Evolutionary conservation across 2,888 invertebrate species (phyloP).

Genomic region (Xestia ashworthii): DNA sequence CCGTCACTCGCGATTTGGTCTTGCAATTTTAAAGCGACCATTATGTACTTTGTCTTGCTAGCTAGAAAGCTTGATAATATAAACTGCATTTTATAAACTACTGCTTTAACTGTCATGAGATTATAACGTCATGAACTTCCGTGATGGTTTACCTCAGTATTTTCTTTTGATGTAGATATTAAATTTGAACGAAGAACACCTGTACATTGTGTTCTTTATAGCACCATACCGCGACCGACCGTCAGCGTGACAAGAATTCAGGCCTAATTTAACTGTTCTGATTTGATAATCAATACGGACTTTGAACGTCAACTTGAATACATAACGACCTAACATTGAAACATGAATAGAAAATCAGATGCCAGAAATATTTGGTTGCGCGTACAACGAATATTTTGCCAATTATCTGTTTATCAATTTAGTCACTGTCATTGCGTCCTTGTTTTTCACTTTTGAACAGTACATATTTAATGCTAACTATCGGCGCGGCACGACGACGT

Average conservation of each 20-base stretch:
- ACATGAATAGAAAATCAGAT: background rate
- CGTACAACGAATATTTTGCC: background rate
- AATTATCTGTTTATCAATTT: background rate
- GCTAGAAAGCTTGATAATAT: background rate
- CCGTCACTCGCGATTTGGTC: too few species aligned
- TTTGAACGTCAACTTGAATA: conserved; percentile 24
- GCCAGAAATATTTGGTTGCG: background rate
- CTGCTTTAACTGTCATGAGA: background rate
- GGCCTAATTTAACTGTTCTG: too few species aligned
- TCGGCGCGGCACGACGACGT: background rate
- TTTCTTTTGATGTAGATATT: background rate
- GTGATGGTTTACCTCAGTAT: background rate
- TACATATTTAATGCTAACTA: conserved; percentile 8
- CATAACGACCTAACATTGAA: background rate
- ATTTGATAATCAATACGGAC: conserved; percentile 5
- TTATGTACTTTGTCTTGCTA: background rate
- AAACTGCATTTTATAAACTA: background rate
- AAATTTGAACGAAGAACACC: background rate
- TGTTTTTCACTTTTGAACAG: too few species aligned
- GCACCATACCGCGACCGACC: too few species aligned
- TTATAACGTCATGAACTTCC: background rate
- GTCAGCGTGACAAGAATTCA: too few species aligned
- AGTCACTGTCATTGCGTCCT: background rate
- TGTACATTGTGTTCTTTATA: background rate
- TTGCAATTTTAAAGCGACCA: conserved; percentile 3